These are phyloP conservation scores for Mya arenaria DNA, from an alignment of 1,140 invertebrate species.

Conservation along the genomic window DNA sequence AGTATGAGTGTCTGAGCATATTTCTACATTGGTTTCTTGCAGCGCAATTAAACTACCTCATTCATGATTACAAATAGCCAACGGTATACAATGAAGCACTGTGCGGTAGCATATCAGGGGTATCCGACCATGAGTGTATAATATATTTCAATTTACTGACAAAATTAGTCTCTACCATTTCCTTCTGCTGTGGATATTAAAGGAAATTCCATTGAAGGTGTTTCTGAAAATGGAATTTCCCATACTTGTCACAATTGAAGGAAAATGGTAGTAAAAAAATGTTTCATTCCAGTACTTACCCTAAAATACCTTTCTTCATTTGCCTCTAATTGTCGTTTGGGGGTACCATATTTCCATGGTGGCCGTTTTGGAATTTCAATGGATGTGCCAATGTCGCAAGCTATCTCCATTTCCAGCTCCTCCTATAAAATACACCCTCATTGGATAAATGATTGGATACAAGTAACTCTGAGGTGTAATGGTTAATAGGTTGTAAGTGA, in stretches of 20 bases:
- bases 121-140: not conserved
- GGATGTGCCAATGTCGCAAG: slow-evolving; percentile 84
- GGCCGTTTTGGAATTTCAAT: slow-evolving; percentile 92
- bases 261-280: not conserved
- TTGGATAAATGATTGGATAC: not conserved
- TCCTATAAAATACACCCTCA: slow-evolving; percentile 13
- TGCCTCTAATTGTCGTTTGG: slow-evolving; percentile 87
- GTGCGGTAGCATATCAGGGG: not conserved
- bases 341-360: slow-evolving; percentile 89
- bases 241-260: not conserved
- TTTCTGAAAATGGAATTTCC: not conserved
- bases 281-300: slow-evolving; percentile 52
- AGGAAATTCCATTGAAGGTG: not conserved
- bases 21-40: too few species aligned
- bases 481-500: not conserved
- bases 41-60: too few species aligned
- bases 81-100: too few species aligned
- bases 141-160: not conserved
- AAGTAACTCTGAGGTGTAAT: not conserved
- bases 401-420: slow-evolving; percentile 85
- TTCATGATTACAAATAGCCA: too few species aligned
- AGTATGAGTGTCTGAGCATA: too few species aligned
- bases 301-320: slow-evolving; percentile 81
- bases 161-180: not conserved
- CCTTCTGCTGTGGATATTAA: not conserved